Percentiles rank a stretch among this genome's conserved stretches.
phyloP scores from a whole-genome alignment of 2,888 invertebrate genomes.

The Pyralis farinalis region DNA sequence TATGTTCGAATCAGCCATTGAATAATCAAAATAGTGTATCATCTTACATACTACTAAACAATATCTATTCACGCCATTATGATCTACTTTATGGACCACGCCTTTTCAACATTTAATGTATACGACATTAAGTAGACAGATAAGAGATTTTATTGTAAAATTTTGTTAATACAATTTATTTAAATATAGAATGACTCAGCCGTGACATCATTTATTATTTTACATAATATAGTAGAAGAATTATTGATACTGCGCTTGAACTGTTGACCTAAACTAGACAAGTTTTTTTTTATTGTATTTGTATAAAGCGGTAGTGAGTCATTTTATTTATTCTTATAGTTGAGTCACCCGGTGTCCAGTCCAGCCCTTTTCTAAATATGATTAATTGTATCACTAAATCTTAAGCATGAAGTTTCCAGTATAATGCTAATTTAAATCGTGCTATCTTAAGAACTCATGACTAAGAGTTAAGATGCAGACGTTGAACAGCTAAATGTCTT shows the following conservation, averaged over 20 bases:
- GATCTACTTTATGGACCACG: slow-evolving; percentile 23
- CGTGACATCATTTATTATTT: slow-evolving; percentile 75
- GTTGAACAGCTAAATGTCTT: too few relatives aligned
- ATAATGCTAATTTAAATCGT: too few relatives aligned
- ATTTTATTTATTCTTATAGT: slow-evolving; percentile 5
- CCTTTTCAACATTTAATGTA: slow-evolving; percentile 20
- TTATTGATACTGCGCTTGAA: slow-evolving; percentile 71
- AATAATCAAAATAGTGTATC: neutral
- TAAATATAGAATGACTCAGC: slow-evolving; percentile 62
- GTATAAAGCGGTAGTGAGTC: slow-evolving; percentile 9
- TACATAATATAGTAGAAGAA: slow-evolving; percentile 62
- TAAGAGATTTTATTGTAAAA: slow-evolving; percentile 43
- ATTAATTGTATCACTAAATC: slow-evolving; percentile 5
- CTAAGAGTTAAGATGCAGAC: too few relatives aligned
- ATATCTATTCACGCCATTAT: slow-evolving; percentile 11
- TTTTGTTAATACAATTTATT: slow-evolving; percentile 41
- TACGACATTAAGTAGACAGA: slow-evolving; percentile 20
- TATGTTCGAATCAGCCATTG: too few relatives aligned
- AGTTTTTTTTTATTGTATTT: slow-evolving; percentile 21
- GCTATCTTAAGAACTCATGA: too few relatives aligned
- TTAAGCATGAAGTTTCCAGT: neutral
- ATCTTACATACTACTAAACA: slow-evolving; percentile 3
- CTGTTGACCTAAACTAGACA: slow-evolving; percentile 66
- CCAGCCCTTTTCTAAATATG: slow-evolving; percentile 15
- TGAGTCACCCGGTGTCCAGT: slow-evolving; percentile 19